Conservation (phyloP, 2,797 vertebrate species). For the Linurgus olivaceus region DNA sequence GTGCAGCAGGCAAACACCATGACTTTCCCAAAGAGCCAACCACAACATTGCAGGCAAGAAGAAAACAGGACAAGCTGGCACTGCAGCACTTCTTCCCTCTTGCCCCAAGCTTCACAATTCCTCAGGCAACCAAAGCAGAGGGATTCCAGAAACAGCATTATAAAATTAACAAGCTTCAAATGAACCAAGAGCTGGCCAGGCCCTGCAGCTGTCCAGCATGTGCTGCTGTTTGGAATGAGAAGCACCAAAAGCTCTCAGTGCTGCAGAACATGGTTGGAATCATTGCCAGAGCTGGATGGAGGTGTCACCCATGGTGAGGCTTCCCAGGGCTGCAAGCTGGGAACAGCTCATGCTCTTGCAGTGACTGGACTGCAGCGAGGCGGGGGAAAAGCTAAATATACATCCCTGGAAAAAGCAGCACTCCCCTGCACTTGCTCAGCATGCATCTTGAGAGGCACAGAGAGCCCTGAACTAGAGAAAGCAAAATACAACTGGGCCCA, state of each 20-base stretch:
- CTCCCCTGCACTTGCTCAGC: constrained; percentile 11
- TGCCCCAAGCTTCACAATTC: background rate
- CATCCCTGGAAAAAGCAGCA: background rate
- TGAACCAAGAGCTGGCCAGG: background rate
- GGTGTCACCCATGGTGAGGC: background rate
- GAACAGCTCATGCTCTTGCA: background rate
- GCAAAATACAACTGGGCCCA: background rate
- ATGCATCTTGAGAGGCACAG: background rate
- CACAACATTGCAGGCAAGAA: background rate
- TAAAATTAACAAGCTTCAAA: background rate
- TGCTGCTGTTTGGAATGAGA: background rate
- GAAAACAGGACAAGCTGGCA: background rate
- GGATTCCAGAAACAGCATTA: background rate
- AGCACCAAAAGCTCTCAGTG: background rate
- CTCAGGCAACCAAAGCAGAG: background rate
- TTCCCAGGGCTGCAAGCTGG: background rate
- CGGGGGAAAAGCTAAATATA: background rate
- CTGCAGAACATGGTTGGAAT: background rate
- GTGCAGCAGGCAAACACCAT: background rate
- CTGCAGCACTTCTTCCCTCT: background rate
- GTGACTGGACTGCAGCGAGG: background rate
- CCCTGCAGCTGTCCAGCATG: background rate
- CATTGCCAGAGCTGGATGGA: background rate
- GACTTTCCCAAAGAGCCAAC: background rate
- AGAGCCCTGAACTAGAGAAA: background rate